phyloP scores from a whole-genome alignment of 2,113 vertebrate species.

The Megatriorchis doriae region DNA sequence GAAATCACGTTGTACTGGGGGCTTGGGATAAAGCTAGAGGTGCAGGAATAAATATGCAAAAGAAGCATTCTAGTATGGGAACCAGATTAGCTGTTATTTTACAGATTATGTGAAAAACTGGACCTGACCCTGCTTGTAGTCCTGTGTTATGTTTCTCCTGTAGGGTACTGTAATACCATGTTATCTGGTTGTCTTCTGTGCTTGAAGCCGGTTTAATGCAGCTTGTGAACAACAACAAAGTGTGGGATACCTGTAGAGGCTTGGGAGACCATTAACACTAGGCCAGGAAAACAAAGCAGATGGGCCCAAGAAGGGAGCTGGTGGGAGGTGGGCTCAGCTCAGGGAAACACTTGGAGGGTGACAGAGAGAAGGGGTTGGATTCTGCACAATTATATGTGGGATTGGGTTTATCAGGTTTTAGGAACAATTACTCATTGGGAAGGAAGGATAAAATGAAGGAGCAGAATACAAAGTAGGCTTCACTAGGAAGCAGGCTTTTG shows the following conservation, averaged over 20 bases:
- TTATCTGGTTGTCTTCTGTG: not conserved
- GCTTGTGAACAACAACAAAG: not conserved
- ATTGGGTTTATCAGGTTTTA: not conserved
- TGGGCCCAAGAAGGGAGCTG: not conserved
- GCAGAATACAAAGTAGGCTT: not conserved
- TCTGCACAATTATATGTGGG: not conserved
- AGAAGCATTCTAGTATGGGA: not conserved
- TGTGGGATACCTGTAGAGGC: fast-evolving
- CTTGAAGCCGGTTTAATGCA: not conserved
- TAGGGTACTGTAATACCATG: not conserved
- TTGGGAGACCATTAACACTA: not conserved
- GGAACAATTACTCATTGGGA: not conserved
- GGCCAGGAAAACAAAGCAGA: not conserved
- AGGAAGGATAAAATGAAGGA: not conserved
- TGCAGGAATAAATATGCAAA: not conserved
- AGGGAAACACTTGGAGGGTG: not conserved
- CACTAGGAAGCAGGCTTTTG: not conserved
- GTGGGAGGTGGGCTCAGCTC: not conserved
- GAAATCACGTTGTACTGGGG: not conserved
- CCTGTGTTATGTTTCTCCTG: not conserved
- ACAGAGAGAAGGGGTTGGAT: not conserved
- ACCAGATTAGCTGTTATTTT: not conserved
- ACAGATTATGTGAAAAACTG: not conserved
- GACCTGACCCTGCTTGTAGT: not conserved
- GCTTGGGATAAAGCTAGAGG: not conserved